Conservation (phyloP, 2,113 vertebrate species). For the Otocyon megalotis region DNA sequence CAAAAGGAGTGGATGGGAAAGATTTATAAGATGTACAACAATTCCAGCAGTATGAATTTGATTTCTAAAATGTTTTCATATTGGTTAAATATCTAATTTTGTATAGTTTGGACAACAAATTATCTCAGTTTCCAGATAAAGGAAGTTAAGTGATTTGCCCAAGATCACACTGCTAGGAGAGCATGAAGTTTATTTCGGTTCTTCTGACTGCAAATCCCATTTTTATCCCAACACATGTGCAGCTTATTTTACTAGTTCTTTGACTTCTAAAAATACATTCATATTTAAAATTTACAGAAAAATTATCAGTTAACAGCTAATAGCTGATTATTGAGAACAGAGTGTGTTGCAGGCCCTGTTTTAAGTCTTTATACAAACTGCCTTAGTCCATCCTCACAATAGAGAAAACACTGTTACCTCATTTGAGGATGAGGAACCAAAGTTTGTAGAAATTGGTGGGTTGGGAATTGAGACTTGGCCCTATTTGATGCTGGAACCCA, state of each 20-base stretch:
- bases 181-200: background rate
- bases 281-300: background rate
- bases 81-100: background rate
- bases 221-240: background rate
- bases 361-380: background rate
- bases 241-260: background rate
- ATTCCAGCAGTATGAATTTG: background rate
- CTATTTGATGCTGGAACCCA: background rate
- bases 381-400: background rate
- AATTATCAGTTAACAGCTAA: background rate
- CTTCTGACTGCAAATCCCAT: background rate
- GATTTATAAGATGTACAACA: background rate
- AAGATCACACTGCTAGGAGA: background rate
- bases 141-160: slow-evolving; percentile 39
- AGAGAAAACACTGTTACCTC: background rate
- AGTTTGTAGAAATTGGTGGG: too few relatives aligned
- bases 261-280: background rate
- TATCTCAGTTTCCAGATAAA: slow-evolving; percentile 14
- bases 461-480: background rate
- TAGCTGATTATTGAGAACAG: background rate
- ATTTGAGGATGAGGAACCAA: background rate
- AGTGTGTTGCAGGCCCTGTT: background rate
- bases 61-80: background rate
- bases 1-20: slow-evolving; percentile 1
- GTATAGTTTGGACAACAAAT: background rate